A percentile compares a stretch with the other conserved stretches of the same genome.
Evolutionary conservation across 2,113 vertebrate species (phyloP).

Genomic region (Verasper variegatus): DNA sequence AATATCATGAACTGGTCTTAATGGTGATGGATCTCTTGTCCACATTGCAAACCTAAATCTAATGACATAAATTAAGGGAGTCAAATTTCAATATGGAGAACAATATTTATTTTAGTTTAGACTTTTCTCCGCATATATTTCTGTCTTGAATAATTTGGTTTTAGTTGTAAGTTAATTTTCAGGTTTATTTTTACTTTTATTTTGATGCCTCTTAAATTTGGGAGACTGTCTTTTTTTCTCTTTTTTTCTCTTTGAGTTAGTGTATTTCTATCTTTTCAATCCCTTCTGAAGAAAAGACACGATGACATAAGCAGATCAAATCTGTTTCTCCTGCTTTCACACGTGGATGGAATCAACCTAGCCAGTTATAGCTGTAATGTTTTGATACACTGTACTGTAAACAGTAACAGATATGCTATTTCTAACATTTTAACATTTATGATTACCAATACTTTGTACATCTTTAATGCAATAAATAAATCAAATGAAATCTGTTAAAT

Average conservation of each 20-base stretch:
- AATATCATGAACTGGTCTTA: slow-evolving; percentile 21
- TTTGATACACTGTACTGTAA: slow-evolving; percentile 94
- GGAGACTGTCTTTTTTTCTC: slow-evolving; percentile 58
- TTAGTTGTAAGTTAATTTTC: slow-evolving; percentile 73
- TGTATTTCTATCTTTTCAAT: slow-evolving; percentile 84
- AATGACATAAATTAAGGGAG: slow-evolving; percentile 68
- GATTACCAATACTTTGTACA: slow-evolving; percentile 96
- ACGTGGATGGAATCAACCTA: slow-evolving; percentile 72
- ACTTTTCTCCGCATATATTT: slow-evolving; percentile 44
- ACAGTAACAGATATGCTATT: slow-evolving; percentile 91
- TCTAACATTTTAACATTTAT: slow-evolving; percentile 93
- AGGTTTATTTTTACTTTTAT: slow-evolving; percentile 54
- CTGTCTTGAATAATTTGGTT: slow-evolving; percentile 50
- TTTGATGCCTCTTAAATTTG: slow-evolving; percentile 66
- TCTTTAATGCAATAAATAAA: slow-evolving; percentile 87
- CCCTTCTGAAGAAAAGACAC: slow-evolving; percentile 82
- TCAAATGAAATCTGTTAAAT: slow-evolving; percentile 60
- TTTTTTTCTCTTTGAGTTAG: slow-evolving; percentile 62
- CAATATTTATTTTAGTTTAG: slow-evolving; percentile 79
- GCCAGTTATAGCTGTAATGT: slow-evolving; percentile 86
- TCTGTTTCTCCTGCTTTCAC: slow-evolving; percentile 52
- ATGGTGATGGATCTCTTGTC: slow-evolving; percentile 35
- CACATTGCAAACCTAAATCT: slow-evolving; percentile 56
- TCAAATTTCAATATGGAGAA: slow-evolving; percentile 62
- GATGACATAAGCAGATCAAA: slow-evolving; percentile 76